Conservation (phyloP, 2,113 vertebrate genomes). For the Potamarius usumacintae region DNA sequence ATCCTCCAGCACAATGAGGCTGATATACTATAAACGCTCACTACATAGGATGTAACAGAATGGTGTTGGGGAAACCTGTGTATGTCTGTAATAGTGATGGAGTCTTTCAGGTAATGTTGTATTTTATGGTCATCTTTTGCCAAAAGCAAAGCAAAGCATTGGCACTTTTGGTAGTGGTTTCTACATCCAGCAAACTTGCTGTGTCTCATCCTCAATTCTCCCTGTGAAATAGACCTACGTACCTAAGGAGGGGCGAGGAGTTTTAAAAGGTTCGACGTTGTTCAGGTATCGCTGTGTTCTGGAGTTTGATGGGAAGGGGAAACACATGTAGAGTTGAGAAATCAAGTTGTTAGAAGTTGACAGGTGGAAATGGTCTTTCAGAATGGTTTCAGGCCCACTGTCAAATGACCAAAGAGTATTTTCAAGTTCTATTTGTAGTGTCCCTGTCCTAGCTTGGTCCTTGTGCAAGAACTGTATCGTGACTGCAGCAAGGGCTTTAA, state of each 20-base stretch:
- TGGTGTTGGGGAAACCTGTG: not conserved
- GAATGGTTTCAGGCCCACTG: not conserved
- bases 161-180: not conserved
- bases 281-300: not conserved
- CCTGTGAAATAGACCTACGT: not conserved
- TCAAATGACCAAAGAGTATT: not conserved
- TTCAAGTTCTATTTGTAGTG: not conserved
- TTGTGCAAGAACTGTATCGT: not conserved
- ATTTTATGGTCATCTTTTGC: not conserved
- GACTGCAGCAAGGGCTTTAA: not conserved
- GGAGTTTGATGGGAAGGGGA: not conserved
- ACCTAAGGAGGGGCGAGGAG: no score
- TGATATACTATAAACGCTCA: not conserved
- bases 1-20: not conserved
- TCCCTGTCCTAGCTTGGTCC: not conserved
- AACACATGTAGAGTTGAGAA: not conserved
- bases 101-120: not conserved
- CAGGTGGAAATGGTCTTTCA: not conserved
- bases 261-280: not conserved
- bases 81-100: not conserved
- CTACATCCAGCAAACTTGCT: not conserved
- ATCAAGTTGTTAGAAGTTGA: not conserved
- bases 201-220: not conserved
- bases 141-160: not conserved
- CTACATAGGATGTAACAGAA: not conserved